Evolutionary conservation across 2,113 vertebrate genomes (phyloP), one percentile per base, ranked within the genome.

Genomic region (Sinocyclocheilus maitianheensis): DNA sequence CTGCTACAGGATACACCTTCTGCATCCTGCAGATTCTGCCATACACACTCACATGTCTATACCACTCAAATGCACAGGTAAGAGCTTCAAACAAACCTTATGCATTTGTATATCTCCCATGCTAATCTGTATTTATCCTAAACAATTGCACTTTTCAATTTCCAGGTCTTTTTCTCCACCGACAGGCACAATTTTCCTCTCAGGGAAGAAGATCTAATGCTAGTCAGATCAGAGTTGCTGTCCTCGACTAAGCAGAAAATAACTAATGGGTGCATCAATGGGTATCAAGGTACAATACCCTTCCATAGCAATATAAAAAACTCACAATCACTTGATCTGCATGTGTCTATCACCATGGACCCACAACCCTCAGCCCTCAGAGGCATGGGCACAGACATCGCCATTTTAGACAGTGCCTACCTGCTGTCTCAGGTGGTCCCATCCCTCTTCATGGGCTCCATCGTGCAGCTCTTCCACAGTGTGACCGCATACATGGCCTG

Each of bases 341-440:
- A 78, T 1, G 48, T 88, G 24, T 79, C 88, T 16, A 30, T 89
- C 14, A 3, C 60, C 4, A 3, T 85, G 24, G 80, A 89, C 1
- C 16, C 24, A 40, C 48, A 22, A 6, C n/a, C 13, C n/a, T 43
- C 12, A 6, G 10, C 88, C 0, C 24, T 65, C 0, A 92, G 96
- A 3, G 97, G 96, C 26, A 96, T 97, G 89, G 96, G 97, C 90
- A 88, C 96, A 90, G 97, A 97, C 92, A 90, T 97, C 1, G 97
- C 97, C 77, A 94, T 97, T 88, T 88, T 97, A 91, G 97, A 97
- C 92, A 97, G 97, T 51, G 96, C 96, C 5, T 96, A 95, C 89
- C 92, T 97, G 20, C 95, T 97, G 77, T 97, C 96, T 16, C 97
- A 97, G 92, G 95, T 97, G 18, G 90, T 96, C 58, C 96, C 96